These are phyloP conservation scores for Fistularia commersonii DNA, from an alignment of 2,797 vertebrate genomes.

Conservation along the genomic window DNA sequence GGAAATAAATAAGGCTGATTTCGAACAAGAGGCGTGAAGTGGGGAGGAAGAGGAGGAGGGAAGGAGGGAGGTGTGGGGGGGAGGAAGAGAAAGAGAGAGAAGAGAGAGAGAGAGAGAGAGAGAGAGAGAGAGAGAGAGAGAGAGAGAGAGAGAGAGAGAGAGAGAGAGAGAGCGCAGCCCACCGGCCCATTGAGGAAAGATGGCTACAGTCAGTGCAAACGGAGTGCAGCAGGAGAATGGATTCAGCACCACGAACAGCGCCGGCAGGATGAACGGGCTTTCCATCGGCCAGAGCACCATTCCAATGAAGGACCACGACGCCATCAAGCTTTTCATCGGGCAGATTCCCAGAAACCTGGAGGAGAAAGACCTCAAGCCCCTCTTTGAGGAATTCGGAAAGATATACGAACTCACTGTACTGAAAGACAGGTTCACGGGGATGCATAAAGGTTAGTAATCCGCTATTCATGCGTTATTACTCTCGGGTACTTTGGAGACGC, in stretches of 20 bases:
- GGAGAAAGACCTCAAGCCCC: constrained; percentile 96
- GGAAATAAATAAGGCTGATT: constrained; percentile 52
- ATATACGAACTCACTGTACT: constrained; percentile 99
- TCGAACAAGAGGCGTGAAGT: constrained; percentile 27
- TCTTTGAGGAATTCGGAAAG: constrained; percentile 98
- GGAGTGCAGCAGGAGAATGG: constrained; percentile 87
- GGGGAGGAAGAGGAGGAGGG: constrained; percentile 13
- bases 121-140: constrained; percentile 42
- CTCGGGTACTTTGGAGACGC: too few species aligned
- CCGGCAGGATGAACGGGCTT: constrained; percentile 89
- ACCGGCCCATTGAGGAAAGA: constrained; percentile 83
- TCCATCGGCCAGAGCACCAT: constrained; percentile 84
- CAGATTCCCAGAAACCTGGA: constrained; percentile 98
- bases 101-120: constrained; percentile 25
- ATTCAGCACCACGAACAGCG: constrained; percentile 91
- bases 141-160: constrained; percentile 58
- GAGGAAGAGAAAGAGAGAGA: constrained; percentile 21
- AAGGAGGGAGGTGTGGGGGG: not conserved
- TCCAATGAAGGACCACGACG: constrained; percentile 99
- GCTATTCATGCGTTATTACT: too few species aligned
- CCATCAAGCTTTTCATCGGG: constrained; percentile 99
- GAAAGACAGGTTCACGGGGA: constrained; percentile 98
- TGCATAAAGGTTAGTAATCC: constrained; percentile 93
- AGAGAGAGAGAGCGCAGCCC: constrained; percentile 70
- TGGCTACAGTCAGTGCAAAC: constrained; percentile 90